Evolutionary conservation across 37 sponge, comb jelly and placozoan genomes (phyloP), one percentile per base, ranked within the genome.

Genomic region (Hormiphora californensis): DNA sequence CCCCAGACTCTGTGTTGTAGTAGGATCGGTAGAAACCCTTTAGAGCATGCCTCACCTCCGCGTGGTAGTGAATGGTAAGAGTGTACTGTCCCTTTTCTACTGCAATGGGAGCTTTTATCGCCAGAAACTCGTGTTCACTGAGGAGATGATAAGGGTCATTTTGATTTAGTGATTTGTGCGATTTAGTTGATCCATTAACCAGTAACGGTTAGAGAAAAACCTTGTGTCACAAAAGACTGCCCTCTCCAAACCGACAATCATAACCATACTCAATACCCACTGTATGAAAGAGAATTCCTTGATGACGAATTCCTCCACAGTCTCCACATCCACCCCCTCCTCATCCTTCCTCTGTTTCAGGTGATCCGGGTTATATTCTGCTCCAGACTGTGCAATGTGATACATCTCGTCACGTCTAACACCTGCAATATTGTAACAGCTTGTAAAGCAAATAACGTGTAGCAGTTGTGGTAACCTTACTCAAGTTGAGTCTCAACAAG

Each of bases 11-110:
- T 7, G 67, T 65, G 9, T 35, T 65, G 67, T 65, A 65, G 28
- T 65, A 65, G 37, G 67, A 65, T 35, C 67, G 67, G 67, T 65
- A 65, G 37, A 65, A 65, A 19, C 67, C 67, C 67, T 65, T 65
- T 15, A 65, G 67, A 4, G 67, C 67, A 28, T 65, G 67, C 7
- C 67, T 21, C 37, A 65, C 67, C 67, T 65, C 67, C 37, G 67
- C 67, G 38, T 65, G 38, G 37, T 65, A 65, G 30, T 65, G 8
- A 11, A 65, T 65, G 1, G 35, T 17, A 35, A 65, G 37, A 7
- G 37, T 33, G 67, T 65, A 65, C 33, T 65, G 19, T 38, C 28
- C 67, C 37, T 34, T 38, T 32, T 30, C 37, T 65, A 65, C 15
- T 19, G 32, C 28, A 21, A 19, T 28, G 33, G 38, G 67, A 35